These are phyloP conservation scores for Coregonus clupeaformis DNA, from an alignment of 2,113 vertebrate genomes.

Conservation along the genomic window DNA sequence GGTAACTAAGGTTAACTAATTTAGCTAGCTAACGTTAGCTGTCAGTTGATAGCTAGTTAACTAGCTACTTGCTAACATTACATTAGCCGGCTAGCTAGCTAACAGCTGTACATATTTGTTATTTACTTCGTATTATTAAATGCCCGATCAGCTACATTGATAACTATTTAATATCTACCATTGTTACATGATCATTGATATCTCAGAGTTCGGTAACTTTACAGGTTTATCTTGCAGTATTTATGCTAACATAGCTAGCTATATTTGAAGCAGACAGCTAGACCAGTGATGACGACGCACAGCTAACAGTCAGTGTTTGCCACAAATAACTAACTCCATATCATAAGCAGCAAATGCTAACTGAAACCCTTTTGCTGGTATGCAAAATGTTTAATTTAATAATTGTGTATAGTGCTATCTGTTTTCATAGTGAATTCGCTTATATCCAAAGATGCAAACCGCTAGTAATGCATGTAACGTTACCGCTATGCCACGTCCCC, in stretches of 20 bases:
- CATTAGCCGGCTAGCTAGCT: neutral
- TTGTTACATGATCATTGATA: neutral
- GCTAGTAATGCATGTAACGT: neutral
- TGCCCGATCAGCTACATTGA: neutral
- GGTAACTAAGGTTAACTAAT: neutral
- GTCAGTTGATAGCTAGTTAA: neutral
- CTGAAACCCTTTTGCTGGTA: neutral
- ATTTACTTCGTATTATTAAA: neutral
- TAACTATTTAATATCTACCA: neutral
- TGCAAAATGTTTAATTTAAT: neutral
- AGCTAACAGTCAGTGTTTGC: neutral
- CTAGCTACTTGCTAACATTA: neutral
- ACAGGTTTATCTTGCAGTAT: neutral
- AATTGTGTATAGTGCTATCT: neutral
- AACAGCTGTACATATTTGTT: neutral
- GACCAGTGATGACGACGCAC: conserved; percentile 9
- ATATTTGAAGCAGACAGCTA: no score
- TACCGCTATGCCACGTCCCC: neutral
- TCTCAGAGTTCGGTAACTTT: neutral
- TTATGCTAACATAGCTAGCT: neutral
- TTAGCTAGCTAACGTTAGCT: neutral
- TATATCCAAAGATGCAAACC: neutral
- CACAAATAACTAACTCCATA: neutral
- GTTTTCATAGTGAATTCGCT: neutral
- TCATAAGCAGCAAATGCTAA: no score